Evolutionary conservation across 2,797 vertebrate genomes (phyloP), one percentile per base, ranked within the genome.

Genomic region (Sylvia borin): DNA sequence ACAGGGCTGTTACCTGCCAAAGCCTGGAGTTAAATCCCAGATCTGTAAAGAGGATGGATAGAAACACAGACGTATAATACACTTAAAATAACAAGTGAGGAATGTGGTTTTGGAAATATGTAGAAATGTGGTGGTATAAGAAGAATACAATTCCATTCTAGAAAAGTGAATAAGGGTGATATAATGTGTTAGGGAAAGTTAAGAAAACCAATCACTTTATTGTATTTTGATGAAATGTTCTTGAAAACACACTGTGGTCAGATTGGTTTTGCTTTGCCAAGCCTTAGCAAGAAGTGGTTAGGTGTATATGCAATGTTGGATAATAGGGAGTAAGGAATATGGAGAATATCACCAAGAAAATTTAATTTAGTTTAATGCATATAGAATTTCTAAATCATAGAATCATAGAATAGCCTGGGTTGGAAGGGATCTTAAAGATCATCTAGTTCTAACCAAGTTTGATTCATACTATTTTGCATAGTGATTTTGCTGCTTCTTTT

Each of bases 1-100:
- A 98, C 97, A 54, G 72, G 82, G 75, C 85, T 95, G 71, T 66
- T 86, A 72, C 81, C 76, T 97, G 93, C 93, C 95, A 88, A 93
- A 96, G 80, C 81, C 54, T 88, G 82, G 78, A 92, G 93, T 96
- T 84, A 92, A 95, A 85, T 91, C 93, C 65, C 82, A 72, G 72
- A 70, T 84, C 85, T 95, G 47, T 85, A 79, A 91, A 92, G 94
- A 90, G 42, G 65, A 71, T 76, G 61, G 76, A 29, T 72, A 81
- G 85, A 94, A 93, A 77, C 91, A 84, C 48, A 78, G 70, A 92
- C 79, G 45, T 62, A 65, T 91, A 92, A 86, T 68, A 45, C 47
- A 81, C 66, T 65, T 94, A 87, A 93, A 96, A 96, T 78, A 92
- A 86, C 45, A 81, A 91, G 42, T 27, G 82, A 88, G 34, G 50